Conservation (phyloP, 2,888 invertebrate species). For the Meteorus cinctellus region DNA sequence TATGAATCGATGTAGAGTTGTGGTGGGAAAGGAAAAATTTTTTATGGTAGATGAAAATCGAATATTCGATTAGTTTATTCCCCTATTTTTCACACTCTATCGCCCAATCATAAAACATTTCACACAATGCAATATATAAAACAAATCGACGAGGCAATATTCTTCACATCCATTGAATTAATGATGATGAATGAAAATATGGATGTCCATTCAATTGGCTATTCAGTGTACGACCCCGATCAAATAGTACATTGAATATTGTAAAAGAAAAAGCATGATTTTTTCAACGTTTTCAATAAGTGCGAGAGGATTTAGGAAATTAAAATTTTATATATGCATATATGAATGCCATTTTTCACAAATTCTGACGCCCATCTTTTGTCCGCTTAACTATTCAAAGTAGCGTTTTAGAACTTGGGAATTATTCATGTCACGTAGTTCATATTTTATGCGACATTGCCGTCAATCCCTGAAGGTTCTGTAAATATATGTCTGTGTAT, state of each 20-base stretch:
- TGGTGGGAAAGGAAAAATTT: too few relatives aligned
- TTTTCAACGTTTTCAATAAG: neutral
- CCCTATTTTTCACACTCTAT: neutral
- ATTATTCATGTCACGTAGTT: conserved; percentile 71
- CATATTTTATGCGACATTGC: conserved; percentile 65
- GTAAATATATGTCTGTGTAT: neutral
- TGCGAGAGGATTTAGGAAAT: conserved; percentile 37
- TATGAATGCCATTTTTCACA: conserved; percentile 29
- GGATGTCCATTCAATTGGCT: neutral
- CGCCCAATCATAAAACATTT: neutral
- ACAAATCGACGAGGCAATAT: conserved; percentile 3
- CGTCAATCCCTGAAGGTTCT: conserved; percentile 46
- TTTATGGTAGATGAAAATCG: neutral
- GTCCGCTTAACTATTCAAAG: conserved; percentile 59
- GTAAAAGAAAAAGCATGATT: neutral
- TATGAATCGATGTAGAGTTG: too few relatives aligned
- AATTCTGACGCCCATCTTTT: conserved; percentile 45
- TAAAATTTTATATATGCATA: conserved; percentile 40
- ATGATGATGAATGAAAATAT: neutral
- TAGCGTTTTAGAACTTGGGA: conserved; percentile 58
- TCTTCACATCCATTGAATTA: neutral
- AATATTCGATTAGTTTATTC: neutral
- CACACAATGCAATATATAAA: neutral
- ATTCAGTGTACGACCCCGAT: neutral
- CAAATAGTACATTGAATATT: neutral